A percentile compares a stretch with the other conserved stretches of the same genome.
Evolutionary conservation across 1,140 invertebrate genomes (phyloP).

Genomic region (Drosophila trapezifrons): DNA sequence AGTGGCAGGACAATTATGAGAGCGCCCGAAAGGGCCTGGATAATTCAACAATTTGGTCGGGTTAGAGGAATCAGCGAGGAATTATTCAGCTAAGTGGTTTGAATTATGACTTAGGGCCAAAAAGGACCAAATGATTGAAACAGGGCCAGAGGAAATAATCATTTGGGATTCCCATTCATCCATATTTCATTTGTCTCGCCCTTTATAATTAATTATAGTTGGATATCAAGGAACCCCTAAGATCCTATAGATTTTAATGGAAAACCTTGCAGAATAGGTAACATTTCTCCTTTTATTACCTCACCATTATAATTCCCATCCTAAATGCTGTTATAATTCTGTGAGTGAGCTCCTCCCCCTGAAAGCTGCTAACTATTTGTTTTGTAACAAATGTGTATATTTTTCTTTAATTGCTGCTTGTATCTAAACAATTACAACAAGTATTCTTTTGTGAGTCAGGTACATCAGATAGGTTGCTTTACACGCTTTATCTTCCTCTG

Average conservation of each 20-base stretch:
- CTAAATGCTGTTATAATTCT: not conserved
- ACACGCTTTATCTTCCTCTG: conserved; percentile 8
- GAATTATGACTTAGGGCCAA: conserved; percentile 26
- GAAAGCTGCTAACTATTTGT: not conserved
- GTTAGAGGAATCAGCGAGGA: conserved; percentile 30
- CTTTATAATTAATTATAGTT: conserved; percentile 5
- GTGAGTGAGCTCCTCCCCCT: not conserved
- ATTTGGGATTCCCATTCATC: not conserved
- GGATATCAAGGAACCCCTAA: too few species aligned
- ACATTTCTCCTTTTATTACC: not conserved
- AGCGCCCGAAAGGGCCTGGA: conserved; percentile 17
- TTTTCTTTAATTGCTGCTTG: conserved; percentile 26
- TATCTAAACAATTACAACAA: conserved; percentile 9
- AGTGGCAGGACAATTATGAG: conserved; percentile 51
- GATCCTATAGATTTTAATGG: too few species aligned
- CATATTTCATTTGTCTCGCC: not conserved
- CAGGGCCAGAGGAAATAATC: not conserved
- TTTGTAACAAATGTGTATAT: conserved; percentile 6
- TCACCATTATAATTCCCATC: too few species aligned
- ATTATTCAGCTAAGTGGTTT: conserved; percentile 36
- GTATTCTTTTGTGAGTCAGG: conserved; percentile 17
- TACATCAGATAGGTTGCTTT: conserved; percentile 26
- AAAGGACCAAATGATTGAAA: conserved; percentile 2
- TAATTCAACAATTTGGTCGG: conserved; percentile 43
- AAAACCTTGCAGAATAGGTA: too few species aligned